A percentile compares a stretch with the other conserved stretches of the same genome.
These are phyloP conservation scores for Coleophora deauratella DNA, from an alignment of 2,888 invertebrate species.

Conservation along the genomic window DNA sequence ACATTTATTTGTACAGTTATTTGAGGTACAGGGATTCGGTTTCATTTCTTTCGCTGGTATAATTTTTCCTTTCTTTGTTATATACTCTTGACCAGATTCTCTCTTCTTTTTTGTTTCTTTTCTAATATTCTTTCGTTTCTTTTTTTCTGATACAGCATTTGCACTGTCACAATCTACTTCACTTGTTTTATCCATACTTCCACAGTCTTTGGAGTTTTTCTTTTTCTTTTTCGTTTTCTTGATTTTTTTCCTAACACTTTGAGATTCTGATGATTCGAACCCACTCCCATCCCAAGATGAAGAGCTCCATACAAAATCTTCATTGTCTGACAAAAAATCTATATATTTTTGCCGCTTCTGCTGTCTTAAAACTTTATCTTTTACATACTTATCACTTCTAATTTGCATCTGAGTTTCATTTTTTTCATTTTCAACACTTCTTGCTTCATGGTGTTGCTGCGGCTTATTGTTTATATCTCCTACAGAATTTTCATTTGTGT, in stretches of 20 bases:
- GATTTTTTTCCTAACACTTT: not conserved
- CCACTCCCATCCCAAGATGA: not conserved
- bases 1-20: constrained; percentile 6
- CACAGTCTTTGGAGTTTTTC: not conserved
- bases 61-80: not conserved
- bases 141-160: not conserved
- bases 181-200: not conserved
- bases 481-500: too few relatives aligned
- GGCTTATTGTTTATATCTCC: too few relatives aligned
- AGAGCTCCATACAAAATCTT: not conserved
- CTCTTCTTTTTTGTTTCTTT: not conserved
- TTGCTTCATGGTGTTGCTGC: too few relatives aligned
- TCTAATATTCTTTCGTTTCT: constrained; percentile 4
- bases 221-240: constrained; percentile 3
- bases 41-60: constrained; percentile 2
- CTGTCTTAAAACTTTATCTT: not conserved
- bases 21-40: constrained; percentile 8
- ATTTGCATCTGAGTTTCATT: too few relatives aligned
- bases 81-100: not conserved
- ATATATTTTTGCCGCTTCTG: not conserved
- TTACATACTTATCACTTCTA: not conserved
- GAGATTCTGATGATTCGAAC: not conserved
- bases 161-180: not conserved
- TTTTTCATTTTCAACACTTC: too few relatives aligned
- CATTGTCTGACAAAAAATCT: constrained; percentile 1